phyloP scores from a whole-genome alignment of 1,140 invertebrate genomes.

The Lordiphosa collinella region DNA sequence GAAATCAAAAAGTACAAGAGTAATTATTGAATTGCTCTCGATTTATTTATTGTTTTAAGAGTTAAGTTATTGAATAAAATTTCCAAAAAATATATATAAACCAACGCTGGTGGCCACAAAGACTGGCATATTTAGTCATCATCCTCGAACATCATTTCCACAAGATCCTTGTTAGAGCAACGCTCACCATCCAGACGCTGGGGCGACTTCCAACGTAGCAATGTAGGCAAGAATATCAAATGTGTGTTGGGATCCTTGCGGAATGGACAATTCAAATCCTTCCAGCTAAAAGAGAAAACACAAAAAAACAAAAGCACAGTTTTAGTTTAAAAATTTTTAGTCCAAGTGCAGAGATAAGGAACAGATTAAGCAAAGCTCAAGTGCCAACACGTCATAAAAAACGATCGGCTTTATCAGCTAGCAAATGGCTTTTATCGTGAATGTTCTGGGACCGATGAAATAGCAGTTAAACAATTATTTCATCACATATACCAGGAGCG shows the following conservation, averaged over 20 bases:
- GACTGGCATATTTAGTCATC: constrained; percentile 47
- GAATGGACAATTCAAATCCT: constrained; percentile 86
- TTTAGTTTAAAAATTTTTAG: constrained; percentile 14
- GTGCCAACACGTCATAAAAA: constrained; percentile 16
- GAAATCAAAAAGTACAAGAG: constrained; percentile 99
- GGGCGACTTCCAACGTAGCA: constrained; percentile 86
- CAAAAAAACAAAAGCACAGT: constrained; percentile 18
- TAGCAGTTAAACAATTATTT: constrained; percentile 21
- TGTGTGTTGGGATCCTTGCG: constrained; percentile 84
- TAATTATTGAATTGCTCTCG: constrained; percentile 83
- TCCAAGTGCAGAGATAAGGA: constrained; percentile 4
- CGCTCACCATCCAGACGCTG: constrained; percentile 87
- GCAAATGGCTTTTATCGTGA: constrained; percentile 39
- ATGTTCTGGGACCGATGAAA: constrained; percentile 27
- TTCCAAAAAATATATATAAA: constrained; percentile 39
- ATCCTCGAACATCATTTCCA: constrained; percentile 80
- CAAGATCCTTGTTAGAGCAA: constrained; percentile 84
- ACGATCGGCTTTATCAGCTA: constrained; percentile 11
- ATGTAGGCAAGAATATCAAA: constrained; percentile 86
- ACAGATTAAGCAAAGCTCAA: constrained; percentile 20
- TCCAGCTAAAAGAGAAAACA: constrained; percentile 84
- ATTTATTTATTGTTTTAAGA: constrained; percentile 29
- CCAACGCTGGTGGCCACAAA: background rate
- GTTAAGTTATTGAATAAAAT: constrained; percentile 27
- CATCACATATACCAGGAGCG: constrained; percentile 17